These are phyloP conservation scores for Varecia variegata DNA, from an alignment of 2,797 vertebrate species.

Conservation along the genomic window DNA sequence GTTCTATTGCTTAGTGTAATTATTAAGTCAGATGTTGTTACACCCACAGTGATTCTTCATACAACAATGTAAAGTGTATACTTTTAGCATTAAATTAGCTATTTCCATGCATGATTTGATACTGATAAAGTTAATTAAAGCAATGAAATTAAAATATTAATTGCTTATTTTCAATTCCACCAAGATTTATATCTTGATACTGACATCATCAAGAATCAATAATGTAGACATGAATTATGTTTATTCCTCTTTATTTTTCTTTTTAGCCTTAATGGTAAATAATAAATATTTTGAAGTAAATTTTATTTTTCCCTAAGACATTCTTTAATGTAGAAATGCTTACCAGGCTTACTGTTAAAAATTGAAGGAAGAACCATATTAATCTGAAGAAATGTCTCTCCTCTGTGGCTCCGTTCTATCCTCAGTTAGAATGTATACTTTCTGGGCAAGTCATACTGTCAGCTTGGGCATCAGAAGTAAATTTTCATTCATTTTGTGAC, in stretches of 20 bases:
- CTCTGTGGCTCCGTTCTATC: neutral
- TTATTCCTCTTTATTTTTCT: neutral
- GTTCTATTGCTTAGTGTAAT: constrained; percentile 63
- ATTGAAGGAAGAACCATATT: neutral
- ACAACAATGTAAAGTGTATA: constrained; percentile 65
- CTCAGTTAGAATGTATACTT: neutral
- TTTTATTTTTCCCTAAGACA: neutral
- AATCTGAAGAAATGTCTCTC: neutral
- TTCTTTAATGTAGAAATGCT: neutral
- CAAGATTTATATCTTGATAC: neutral
- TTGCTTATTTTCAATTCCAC: neutral
- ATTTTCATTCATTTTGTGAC: constrained; percentile 35
- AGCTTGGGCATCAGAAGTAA: neutral
- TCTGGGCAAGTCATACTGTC: neutral
- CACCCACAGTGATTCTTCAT: constrained; percentile 72
- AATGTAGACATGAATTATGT: neutral
- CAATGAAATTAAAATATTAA: constrained; percentile 65
- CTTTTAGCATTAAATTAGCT: constrained; percentile 75
- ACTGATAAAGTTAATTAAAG: constrained; percentile 60
- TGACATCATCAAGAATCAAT: neutral
- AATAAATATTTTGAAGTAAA: neutral
- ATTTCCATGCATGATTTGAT: constrained; percentile 75
- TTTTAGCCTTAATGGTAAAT: neutral
- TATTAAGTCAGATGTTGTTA: constrained; percentile 61
- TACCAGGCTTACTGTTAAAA: neutral